Evolutionary conservation across 64 coral and sea anemone species (phyloP).

Genomic region (Stichodactyla helianthus): DNA sequence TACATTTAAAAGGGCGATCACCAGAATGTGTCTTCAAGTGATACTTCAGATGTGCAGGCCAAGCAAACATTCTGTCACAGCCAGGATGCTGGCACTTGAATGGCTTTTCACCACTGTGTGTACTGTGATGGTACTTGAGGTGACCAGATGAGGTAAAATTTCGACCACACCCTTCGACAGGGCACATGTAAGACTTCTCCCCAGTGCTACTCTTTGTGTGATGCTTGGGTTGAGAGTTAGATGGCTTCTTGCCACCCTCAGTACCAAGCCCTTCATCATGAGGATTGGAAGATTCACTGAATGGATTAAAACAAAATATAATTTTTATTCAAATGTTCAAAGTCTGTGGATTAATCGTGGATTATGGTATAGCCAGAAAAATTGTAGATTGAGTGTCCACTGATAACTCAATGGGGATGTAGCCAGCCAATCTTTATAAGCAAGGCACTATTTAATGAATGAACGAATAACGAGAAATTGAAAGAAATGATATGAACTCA

Average conservation of each 20-base stretch:
- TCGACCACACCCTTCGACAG: conserved; percentile 66
- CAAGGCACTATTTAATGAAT: too few relatives aligned
- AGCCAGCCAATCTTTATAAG: too few relatives aligned
- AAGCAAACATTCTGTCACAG: conserved; percentile 85
- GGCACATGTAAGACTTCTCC: conserved; percentile 68
- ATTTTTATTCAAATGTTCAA: neutral
- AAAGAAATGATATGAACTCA: too few relatives aligned
- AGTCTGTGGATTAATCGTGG: too few relatives aligned
- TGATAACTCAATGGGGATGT: too few relatives aligned
- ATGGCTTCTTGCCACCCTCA: conserved; percentile 53
- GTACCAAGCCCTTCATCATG: conserved; percentile 55
- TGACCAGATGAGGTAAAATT: conserved; percentile 88
- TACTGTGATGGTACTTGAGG: conserved; percentile 79
- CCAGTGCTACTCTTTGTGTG: conserved; percentile 62
- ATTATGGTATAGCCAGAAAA: too few relatives aligned
- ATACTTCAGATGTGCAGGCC: conserved; percentile 93
- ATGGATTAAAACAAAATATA: neutral
- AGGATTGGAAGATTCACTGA: conserved; percentile 38
- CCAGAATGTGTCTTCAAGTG: conserved; percentile 91
- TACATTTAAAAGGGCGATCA: conserved; percentile 77
- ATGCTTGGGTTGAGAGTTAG: conserved; percentile 59
- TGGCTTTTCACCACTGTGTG: conserved; percentile 81
- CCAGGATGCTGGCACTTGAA: conserved; percentile 89
- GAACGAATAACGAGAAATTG: too few relatives aligned
- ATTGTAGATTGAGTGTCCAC: too few relatives aligned